A percentile compares a stretch with the other conserved stretches of the same genome.
These are phyloP conservation scores for Sialia sialis DNA, from an alignment of 2,113 vertebrate genomes.

Conservation along the genomic window DNA sequence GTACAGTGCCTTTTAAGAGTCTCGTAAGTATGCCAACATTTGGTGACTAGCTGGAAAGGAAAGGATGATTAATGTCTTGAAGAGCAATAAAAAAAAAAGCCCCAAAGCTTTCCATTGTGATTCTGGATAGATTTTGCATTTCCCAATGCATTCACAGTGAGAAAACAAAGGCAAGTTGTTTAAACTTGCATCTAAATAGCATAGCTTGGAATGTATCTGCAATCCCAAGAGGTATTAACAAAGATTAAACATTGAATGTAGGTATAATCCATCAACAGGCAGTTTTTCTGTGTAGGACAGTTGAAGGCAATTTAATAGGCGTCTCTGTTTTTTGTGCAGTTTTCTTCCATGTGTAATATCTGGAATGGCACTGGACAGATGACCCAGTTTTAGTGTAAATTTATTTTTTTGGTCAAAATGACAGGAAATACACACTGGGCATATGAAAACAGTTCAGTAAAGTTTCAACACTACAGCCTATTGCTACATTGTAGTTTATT, in stretches of 20 bases:
- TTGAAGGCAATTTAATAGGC: constrained; percentile 54
- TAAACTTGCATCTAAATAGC: neutral
- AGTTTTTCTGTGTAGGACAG: constrained; percentile 64
- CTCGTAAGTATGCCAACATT: constrained; percentile 1
- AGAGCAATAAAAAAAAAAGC: neutral
- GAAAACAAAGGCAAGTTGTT: constrained; percentile 15
- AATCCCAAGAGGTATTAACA: neutral
- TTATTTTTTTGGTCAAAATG: neutral
- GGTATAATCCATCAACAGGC: neutral
- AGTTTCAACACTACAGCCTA: constrained; percentile 70
- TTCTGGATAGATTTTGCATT: neutral
- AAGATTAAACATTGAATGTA: neutral
- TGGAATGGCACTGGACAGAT: constrained; percentile 52
- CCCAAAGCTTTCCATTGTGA: constrained; percentile 15
- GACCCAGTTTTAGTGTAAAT: constrained; percentile 18
- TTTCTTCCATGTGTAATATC: constrained; percentile 38
- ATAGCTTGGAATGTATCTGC: neutral
- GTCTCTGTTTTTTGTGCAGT: constrained; percentile 36
- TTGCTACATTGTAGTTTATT: constrained; percentile 74
- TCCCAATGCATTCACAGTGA: neutral
- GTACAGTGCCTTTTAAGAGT: constrained; percentile 52
- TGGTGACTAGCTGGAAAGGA: constrained; percentile 24
- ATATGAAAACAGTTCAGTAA: constrained; percentile 55
- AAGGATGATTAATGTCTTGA: neutral
- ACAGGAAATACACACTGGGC: constrained; percentile 52